A percentile compares a stretch with the other conserved stretches of the same genome.
These are phyloP conservation scores for Acrocephalus kingi DNA, from an alignment of 2,113 vertebrate species.

Conservation along the genomic window DNA sequence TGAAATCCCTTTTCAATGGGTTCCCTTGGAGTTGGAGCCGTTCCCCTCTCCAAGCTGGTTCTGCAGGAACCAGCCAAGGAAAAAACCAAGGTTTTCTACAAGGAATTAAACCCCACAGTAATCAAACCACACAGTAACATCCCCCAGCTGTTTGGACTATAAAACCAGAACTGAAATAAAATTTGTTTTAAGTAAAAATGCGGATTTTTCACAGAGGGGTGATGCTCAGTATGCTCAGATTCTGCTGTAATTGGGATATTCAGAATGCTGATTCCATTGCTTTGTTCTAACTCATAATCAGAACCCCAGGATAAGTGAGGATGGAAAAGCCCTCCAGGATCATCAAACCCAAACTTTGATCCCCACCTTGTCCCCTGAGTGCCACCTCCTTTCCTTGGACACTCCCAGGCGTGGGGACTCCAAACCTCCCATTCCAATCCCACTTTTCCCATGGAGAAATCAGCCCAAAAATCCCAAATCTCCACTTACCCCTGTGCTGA, in stretches of 20 bases:
- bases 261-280: not conserved
- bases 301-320: not conserved
- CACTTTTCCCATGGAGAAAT: not conserved
- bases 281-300: not conserved
- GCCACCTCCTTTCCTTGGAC: not conserved
- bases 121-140: not conserved
- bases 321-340: not conserved
- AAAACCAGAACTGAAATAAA: not conserved
- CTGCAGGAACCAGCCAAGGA: not conserved
- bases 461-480: not conserved
- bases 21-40: not conserved
- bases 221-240: not conserved
- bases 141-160: not conserved
- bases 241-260: not conserved
- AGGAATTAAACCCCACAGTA: not conserved
- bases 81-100: not conserved
- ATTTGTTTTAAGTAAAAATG: not conserved
- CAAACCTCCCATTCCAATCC: not conserved
- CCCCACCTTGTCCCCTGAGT: not conserved
- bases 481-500: constrained; percentile 39
- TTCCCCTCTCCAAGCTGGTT: not conserved
- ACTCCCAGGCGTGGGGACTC: not conserved
- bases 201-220: not conserved
- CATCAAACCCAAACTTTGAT: not conserved
- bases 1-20: not conserved